Evolutionary conservation across 2,888 invertebrate genomes (phyloP), one percentile per base, ranked within the genome.

Genomic region (Lepidocyrtinus sp.): DNA sequence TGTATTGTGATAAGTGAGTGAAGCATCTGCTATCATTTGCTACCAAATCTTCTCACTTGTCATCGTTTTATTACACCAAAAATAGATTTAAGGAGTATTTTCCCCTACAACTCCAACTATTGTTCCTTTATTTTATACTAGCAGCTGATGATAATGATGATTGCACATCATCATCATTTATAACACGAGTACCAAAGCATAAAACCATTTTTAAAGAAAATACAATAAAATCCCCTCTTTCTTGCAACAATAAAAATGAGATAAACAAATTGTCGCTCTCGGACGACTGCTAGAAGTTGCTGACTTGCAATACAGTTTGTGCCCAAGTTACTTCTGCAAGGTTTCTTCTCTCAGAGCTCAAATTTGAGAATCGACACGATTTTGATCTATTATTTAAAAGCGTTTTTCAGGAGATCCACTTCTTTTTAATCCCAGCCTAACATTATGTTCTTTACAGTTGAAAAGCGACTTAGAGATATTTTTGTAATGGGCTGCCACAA

Each of bases 131-230:
- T n/a, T n/a, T 36, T 36, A 36, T 12, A 36, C n/a, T 36, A 36
- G 22, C 19, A 1, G 59, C 19, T 19, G 59, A 59, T 21, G 21
- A 59, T 59, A n/a, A 59, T 59, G 59, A 59, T 59, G 59, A 59
- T 9, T 59, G 19, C 59, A 59, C 59, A 59, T 19, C 59, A 59
- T n/a, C n/a, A n/a, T 59, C 22, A 59, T 59, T 59, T 21, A 59
- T 59, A 59, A 3, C 59, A 21, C 59, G 22, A 19, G 22, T 21
- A 59, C 59, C n/a, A n/a, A n/a, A n/a, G n/a, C n/a, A n/a, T n/a
- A 2, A 12, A 2, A 12, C 15, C 50, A 50, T 59, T 59, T 59
- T 59, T 21, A 9, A 59, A 59, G 55, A n/a, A 17, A 36, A n/a
- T 5, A 36, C 36, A 59, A 59, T 59, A 21, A 21, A 59, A 21